Evolutionary conservation across 2,888 invertebrate genomes (phyloP).

Genomic region (Piscicola geometra): DNA sequence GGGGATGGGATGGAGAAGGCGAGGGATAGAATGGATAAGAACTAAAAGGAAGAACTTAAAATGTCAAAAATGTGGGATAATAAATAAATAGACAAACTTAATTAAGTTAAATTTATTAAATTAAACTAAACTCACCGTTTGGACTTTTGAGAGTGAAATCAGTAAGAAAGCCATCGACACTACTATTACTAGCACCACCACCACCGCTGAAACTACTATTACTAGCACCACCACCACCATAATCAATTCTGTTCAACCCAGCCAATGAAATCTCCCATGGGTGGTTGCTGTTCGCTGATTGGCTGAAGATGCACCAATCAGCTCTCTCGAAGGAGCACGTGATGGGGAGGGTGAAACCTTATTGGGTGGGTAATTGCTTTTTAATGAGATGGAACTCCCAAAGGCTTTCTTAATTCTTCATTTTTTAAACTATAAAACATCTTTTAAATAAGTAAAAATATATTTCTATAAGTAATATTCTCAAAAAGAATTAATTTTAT

Average conservation of each 20-base stretch:
- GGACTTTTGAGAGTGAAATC: not conserved
- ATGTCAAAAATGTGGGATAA: not conserved
- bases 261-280: not conserved
- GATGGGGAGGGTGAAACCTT: not conserved
- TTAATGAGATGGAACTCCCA: no score
- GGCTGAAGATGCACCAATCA: conserved; percentile 18
- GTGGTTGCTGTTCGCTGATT: not conserved
- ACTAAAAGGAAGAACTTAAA: not conserved
- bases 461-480: not conserved
- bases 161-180: not conserved
- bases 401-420: no score
- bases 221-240: not conserved
- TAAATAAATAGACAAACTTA: not conserved
- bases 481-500: not conserved
- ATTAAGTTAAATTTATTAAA: no score
- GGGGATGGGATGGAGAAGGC: no score
- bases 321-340: not conserved
- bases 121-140: not conserved
- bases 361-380: no score
- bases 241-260: not conserved
- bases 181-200: not conserved
- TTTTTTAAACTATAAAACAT: no score
- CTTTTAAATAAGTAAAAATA: no score
- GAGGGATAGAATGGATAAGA: no score
- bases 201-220: not conserved